Percentiles rank a stretch among this genome's conserved stretches.
These are phyloP conservation scores for Diceros bicornis DNA, from an alignment of 2,797 vertebrate species.

Conservation along the genomic window DNA sequence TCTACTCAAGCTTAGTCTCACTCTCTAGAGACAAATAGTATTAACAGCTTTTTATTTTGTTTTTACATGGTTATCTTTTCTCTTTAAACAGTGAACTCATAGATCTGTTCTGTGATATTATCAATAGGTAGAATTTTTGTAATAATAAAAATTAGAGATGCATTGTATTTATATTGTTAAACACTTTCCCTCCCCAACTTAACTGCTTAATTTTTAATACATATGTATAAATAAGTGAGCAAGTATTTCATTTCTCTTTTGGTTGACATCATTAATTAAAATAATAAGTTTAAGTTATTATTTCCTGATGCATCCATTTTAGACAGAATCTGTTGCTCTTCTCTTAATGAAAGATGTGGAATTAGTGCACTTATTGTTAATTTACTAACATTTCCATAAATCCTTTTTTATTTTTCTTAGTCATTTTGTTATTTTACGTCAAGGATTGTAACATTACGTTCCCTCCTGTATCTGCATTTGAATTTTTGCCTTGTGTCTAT, in stretches of 20 bases:
- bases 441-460: not conserved
- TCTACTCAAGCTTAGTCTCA: not conserved
- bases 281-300: constrained; percentile 14
- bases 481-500: not conserved
- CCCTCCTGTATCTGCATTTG: constrained; percentile 36
- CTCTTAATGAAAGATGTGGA: not conserved
- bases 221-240: not conserved
- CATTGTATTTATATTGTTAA: not conserved
- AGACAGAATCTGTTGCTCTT: constrained; percentile 8
- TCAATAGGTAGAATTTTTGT: not conserved
- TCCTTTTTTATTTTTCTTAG: constrained; percentile 39
- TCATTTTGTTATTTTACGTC: constrained; percentile 60
- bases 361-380: not conserved
- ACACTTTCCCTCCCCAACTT: not conserved
- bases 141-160: constrained; percentile 19
- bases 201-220: not conserved
- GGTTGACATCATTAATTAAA: constrained; percentile 28
- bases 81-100: not conserved
- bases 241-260: constrained; percentile 2
- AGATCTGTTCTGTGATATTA: not conserved
- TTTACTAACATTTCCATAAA: constrained; percentile 18
- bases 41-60: not conserved
- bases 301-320: not conserved
- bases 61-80: not conserved
- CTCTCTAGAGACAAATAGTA: not conserved